Percentiles rank a stretch among this genome's conserved stretches.
phyloP scores from a whole-genome alignment of 2,113 vertebrate genomes.

The Edolisoma coerulescens region DNA sequence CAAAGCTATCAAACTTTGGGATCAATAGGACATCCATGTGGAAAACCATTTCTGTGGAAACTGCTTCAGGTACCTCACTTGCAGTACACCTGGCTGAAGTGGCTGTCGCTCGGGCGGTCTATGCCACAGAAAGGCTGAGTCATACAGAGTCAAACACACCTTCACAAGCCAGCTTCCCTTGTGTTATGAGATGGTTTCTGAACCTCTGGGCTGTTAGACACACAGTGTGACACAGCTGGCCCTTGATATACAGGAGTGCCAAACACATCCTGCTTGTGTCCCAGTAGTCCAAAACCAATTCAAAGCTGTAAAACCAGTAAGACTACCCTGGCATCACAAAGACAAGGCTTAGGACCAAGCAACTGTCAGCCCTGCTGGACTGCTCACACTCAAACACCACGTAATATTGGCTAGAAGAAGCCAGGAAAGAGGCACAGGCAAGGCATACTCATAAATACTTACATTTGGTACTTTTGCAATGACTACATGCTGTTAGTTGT shows the following conservation, averaged over 20 bases:
- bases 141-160: not conserved
- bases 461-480: not conserved
- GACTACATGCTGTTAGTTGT: not conserved
- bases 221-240: not conserved
- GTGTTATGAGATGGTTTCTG: not conserved
- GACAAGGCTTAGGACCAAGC: not conserved
- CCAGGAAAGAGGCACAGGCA: not conserved
- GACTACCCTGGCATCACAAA: not conserved
- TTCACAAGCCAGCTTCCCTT: not conserved
- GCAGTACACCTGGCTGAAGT: not conserved
- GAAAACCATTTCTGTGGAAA: not conserved
- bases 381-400: not conserved
- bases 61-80: not conserved
- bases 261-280: not conserved
- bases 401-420: not conserved
- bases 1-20: not conserved
- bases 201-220: not conserved
- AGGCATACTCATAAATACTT: not conserved
- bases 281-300: not conserved
- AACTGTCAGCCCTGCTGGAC: not conserved
- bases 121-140: not conserved
- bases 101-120: not conserved
- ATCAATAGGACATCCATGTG: not conserved
- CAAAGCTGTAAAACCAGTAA: not conserved
- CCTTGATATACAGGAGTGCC: not conserved